Percentiles rank a stretch among this genome's conserved stretches.
Evolutionary conservation across 2,888 invertebrate genomes (phyloP).

Genomic region (Drosophila borealis): DNA sequence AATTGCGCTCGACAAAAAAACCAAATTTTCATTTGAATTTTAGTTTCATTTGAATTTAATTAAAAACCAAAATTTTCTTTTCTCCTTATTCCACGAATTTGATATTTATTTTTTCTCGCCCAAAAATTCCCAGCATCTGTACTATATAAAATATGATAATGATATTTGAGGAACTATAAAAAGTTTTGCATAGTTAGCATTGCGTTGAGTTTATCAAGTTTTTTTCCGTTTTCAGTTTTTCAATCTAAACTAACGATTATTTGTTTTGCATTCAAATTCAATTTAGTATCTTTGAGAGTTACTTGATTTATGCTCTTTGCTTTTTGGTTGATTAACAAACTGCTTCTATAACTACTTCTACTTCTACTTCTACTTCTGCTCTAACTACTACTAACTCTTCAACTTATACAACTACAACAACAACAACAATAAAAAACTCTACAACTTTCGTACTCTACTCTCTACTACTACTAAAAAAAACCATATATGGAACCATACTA

Average conservation of each 20-base stretch:
- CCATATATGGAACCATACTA: slow-evolving; percentile 80
- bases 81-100: background rate
- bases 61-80: background rate
- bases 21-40: slow-evolving; percentile 14
- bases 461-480: slow-evolving; percentile 29
- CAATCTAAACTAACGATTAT: slow-evolving; percentile 5
- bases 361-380: slow-evolving; percentile 73
- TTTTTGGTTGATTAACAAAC: slow-evolving; percentile 68
- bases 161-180: slow-evolving; percentile 12
- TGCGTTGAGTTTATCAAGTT: slow-evolving; percentile 11
- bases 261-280: slow-evolving; percentile 36
- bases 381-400: slow-evolving; percentile 66
- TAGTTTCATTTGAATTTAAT: background rate
- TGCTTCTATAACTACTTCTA: slow-evolving; percentile 75
- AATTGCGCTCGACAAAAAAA: slow-evolving; percentile 14
- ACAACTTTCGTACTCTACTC: slow-evolving; percentile 57
- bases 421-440: slow-evolving; percentile 53
- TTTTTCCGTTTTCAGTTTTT: slow-evolving; percentile 1
- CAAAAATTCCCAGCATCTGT: slow-evolving; percentile 14
- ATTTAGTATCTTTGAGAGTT: slow-evolving; percentile 43
- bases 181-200: slow-evolving; percentile 21
- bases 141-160: slow-evolving; percentile 9
- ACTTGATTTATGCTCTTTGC: slow-evolving; percentile 52
- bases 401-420: slow-evolving; percentile 46
- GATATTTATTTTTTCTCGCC: background rate